Evolutionary conservation across 2,113 vertebrate species (phyloP).

Genomic region (Nanorana parkeri): DNA sequence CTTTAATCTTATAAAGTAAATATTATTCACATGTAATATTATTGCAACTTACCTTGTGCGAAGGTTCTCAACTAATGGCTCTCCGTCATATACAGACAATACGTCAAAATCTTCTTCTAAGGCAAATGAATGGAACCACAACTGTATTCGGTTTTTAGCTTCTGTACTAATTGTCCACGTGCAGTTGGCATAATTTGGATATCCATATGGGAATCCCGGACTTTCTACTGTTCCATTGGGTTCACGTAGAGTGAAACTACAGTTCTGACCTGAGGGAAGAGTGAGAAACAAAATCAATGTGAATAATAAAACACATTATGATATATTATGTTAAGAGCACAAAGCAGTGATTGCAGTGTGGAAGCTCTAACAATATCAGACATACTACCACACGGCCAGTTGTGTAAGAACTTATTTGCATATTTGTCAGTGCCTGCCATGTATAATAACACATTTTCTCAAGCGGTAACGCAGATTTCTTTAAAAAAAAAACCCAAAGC

Average conservation of each 20-base stretch:
- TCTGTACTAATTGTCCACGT: slow-evolving; percentile 94
- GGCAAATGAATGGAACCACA: slow-evolving; percentile 97
- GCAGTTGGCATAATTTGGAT: slow-evolving; percentile 99
- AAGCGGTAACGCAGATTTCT: no score
- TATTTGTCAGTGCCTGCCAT: no score
- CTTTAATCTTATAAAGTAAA: no score
- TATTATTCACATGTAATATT: no score
- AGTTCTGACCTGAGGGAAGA: slow-evolving; percentile 90
- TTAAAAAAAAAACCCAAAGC: no score
- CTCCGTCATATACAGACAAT: slow-evolving; percentile 92
- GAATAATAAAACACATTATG: no score
- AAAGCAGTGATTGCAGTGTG: no score
- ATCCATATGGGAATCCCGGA: slow-evolving; percentile 95
- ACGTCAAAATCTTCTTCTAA: slow-evolving; percentile 98
- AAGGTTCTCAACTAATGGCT: slow-evolving; percentile 87
- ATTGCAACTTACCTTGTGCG: slow-evolving; percentile 81
- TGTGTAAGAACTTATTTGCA: no score
- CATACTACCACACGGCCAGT: no score
- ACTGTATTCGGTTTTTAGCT: slow-evolving; percentile 95
- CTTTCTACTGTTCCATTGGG: slow-evolving; percentile 97
- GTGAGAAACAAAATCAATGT: slow-evolving; percentile 15
- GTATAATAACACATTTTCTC: no score
- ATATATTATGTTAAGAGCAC: no score
- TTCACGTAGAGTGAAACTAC: slow-evolving; percentile 88
- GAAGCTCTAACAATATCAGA: no score